Evolutionary conservation across 2,113 vertebrate species (phyloP), one percentile per base, ranked within the genome.

Genomic region (Ahaetulla prasina): DNA sequence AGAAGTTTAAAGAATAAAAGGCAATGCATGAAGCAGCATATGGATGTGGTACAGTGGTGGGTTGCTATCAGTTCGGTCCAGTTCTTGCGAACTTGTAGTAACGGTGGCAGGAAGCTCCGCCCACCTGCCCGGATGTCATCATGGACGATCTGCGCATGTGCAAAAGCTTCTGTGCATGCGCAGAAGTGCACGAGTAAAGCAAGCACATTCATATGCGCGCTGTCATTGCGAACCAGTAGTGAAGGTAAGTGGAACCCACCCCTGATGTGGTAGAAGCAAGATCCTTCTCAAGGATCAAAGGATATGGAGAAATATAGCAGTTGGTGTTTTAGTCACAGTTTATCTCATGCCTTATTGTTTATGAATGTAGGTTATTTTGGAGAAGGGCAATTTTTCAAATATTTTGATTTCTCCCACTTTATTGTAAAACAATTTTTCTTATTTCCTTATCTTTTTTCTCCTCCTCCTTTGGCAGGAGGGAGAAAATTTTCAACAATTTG

Each of bases 401-500:
- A n/a, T 47, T 68, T 14, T 3, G 43, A n/a, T 30, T 55, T 43
- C 6, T 0, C 87, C 53, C n/a, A 43, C n/a, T n/a, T 35, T 27
- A 39, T 18, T 57, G 43, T 43, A 4, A 47, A 35, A 39, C 11
- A 49, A 14, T 57, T 54, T 60, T 43, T n/a, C 11, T 57, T 35
- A 12, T 22, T 54, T 55, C 3, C 30, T 63, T 50, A 11, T 30
- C 7, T 2, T 3, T 63, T 1, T 57, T 18, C 7, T 8, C 3
- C 4, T 9, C 45, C 27, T 53, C 18, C 11, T n/a, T 88, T 47
- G 52, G 23, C 49, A 92, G 88, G 45, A 55, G 4, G 45, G 88
- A 89, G 92, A 92, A 89, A 35, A 60, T 35, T 89, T 89, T 10
- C 87, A 45, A 12, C 87, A 57, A 1, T 92, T 89, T 43, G 92